Conservation (phyloP, 2,113 vertebrate genomes). For the Melanotaenia duboulayi region DNA sequence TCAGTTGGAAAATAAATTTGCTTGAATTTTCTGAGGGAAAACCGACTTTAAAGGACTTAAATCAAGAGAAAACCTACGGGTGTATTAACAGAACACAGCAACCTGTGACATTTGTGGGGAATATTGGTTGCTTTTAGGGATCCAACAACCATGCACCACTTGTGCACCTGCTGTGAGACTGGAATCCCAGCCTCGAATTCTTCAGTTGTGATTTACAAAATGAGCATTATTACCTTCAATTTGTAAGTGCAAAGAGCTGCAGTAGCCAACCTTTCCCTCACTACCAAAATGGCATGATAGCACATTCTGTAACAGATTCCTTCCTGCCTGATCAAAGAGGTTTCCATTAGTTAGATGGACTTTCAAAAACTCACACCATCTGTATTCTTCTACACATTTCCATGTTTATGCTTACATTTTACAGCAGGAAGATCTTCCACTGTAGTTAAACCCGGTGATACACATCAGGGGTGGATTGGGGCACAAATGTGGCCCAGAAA, state of each 20-base stretch:
- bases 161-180: background rate
- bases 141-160: background rate
- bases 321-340: slow-evolving; percentile 32
- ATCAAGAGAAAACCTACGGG: background rate
- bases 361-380: background rate
- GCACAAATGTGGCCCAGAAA: too few species aligned
- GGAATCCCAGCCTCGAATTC: background rate
- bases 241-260: slow-evolving; percentile 14
- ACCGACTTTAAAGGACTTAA: background rate
- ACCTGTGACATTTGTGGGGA: background rate
- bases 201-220: slow-evolving; percentile 8
- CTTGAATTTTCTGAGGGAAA: background rate
- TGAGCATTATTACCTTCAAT: slow-evolving; percentile 26
- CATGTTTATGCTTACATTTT: background rate
- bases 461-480: too few species aligned
- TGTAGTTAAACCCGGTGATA: too few species aligned
- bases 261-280: slow-evolving; percentile 12
- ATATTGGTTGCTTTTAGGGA: background rate
- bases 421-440: too few species aligned
- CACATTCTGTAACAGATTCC: slow-evolving; percentile 20
- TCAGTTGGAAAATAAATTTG: too few species aligned
- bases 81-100: background rate
- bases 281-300: slow-evolving; percentile 13
- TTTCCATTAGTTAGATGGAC: background rate
- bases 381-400: background rate